Conservation (phyloP, 2,888 invertebrate species). For the Agrochola macilenta region DNA sequence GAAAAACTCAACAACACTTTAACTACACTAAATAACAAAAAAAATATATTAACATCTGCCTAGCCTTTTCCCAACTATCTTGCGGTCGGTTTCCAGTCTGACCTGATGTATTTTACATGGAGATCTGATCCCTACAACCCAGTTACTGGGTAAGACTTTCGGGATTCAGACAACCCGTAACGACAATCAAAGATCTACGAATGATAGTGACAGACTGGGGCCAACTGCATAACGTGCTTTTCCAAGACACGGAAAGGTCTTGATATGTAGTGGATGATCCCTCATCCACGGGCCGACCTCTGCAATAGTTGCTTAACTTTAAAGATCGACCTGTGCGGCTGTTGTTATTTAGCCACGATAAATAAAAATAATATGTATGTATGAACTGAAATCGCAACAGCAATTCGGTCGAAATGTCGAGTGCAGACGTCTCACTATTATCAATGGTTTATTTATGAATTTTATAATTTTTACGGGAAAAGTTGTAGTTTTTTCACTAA, state of each 20-base stretch:
- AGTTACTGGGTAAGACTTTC: neutral
- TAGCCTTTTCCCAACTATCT: neutral
- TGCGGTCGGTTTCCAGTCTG: neutral
- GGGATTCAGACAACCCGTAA: neutral
- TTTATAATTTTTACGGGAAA: neutral
- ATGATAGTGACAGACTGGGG: neutral
- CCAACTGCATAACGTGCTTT: neutral
- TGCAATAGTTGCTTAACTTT: neutral
- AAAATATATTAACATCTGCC: neutral
- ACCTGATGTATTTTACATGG: neutral
- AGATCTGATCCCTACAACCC: neutral
- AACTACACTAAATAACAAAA: neutral
- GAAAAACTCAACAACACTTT: too few relatives aligned
- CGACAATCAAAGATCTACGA: neutral
- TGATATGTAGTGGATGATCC: too few relatives aligned
- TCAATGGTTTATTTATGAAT: conserved; percentile 19
- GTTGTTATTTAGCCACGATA: neutral
- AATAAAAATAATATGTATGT: neutral
- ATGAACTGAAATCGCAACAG: neutral
- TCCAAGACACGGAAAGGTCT: neutral
- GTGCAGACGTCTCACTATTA: conserved; percentile 3
- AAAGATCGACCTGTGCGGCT: neutral
- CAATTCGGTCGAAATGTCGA: neutral
- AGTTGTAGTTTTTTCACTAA: neutral
- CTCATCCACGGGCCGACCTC: neutral